Base-by-base conservation (phyloP, 2,797 vertebrate genomes). In the Sternarchorhynchus goeldii region DNA sequence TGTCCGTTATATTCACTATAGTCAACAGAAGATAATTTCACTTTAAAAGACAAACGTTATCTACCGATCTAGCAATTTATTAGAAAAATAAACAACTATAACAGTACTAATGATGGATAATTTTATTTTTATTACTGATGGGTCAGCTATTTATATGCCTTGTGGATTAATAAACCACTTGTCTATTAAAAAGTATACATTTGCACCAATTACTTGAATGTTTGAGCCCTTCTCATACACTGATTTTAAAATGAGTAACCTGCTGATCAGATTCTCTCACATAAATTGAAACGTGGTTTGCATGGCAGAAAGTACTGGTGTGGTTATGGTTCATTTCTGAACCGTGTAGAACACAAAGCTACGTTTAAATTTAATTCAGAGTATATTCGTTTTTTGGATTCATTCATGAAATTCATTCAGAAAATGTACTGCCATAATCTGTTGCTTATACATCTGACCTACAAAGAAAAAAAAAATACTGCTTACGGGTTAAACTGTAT, bases 121-220 rank as follows among this genome's bases (percentile, higher is more conserved):
- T n/a, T 66, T 41, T 72, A 76, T 59, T 17, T 29, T 36, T n/a
- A 17, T 45, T 57, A 21, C 17, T 39, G 45, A 31, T 41, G 4
- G 17, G 0, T 21, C 14, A 68, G 20, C 18, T 78, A 41, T 17
- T 39, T 72, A 56, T 1, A 45, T 60, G 5, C 20, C 29, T 18
- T 57, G 36, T 5, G 6, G 32, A 34, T 10, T 64, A 57, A 12
- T 32, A 70, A 64, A 41, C 41, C 50, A 34, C 69, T 29, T 20
- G 14, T 59, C 57, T 25, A 29, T 50, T 16, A 57, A 73, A 36
- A 66, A 53, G 5, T 66, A 20, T 50, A 45, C 18, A 67, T 50
- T 64, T 78, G 58, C 60, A 72, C 32, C n/a, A 78, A 67, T 45
- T 59, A 25, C 18, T 41, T n/a, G 7, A 41, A 66, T 66, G 36